phyloP scores from a whole-genome alignment of 2,888 invertebrate genomes.

The Cheilosia grossa region DNA sequence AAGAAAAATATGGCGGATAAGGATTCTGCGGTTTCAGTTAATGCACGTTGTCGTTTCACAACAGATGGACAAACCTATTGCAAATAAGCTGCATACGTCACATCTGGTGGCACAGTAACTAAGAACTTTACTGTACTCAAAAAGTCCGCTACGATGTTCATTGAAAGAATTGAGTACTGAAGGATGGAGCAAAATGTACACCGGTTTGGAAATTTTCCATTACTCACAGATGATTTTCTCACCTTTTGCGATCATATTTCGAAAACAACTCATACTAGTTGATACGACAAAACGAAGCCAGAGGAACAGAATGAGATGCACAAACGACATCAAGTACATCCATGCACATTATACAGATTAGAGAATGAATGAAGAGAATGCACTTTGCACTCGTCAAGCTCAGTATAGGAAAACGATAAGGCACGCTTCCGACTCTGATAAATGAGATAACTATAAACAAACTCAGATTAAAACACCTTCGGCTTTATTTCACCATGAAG shows the following conservation, averaged over 20 bases:
- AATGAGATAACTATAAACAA: neutral
- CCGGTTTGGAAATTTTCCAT: no score
- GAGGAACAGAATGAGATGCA: neutral
- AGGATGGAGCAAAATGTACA: no score
- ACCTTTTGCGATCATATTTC: neutral
- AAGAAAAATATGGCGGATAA: no score
- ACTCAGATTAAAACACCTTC: neutral
- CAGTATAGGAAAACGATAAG: neutral
- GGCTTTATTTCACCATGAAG: no score
- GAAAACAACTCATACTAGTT: neutral
- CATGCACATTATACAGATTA: neutral
- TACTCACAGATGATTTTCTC: neutral
- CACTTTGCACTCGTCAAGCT: neutral
- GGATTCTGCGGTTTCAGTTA: no score
- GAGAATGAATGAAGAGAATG: neutral
- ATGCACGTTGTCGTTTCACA: no score
- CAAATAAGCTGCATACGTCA: no score
- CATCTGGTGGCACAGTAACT: no score
- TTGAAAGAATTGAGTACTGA: no score
- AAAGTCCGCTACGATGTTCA: no score
- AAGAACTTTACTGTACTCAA: no score
- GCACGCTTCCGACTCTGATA: neutral
- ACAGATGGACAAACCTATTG: no score
- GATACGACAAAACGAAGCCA: neutral
- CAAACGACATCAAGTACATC: neutral